A percentile compares a stretch with the other conserved stretches of the same genome.
These are phyloP conservation scores for Botia kubotai DNA, from an alignment of 2,797 vertebrate genomes.

Conservation along the genomic window DNA sequence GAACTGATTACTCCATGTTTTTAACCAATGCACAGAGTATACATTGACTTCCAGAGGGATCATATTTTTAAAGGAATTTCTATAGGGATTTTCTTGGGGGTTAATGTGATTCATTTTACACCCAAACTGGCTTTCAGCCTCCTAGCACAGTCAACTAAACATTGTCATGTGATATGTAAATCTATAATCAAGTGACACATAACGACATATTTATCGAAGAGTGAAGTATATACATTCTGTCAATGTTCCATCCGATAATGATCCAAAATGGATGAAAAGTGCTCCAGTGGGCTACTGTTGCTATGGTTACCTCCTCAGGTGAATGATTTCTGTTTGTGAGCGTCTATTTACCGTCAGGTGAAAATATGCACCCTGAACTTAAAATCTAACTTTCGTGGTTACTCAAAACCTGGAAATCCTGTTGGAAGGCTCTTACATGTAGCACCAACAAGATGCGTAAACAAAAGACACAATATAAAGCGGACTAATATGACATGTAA, in stretches of 20 bases:
- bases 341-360: neutral
- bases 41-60: neutral
- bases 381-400: neutral
- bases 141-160: neutral
- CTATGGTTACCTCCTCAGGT: slow-evolving; percentile 9
- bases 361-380: neutral
- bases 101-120: neutral
- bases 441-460: too few relatives aligned
- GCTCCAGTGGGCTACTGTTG: neutral
- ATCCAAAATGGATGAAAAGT: slow-evolving; percentile 10
- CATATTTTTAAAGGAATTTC: neutral
- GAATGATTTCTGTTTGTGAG: neutral
- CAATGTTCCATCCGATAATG: neutral
- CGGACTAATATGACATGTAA: too few relatives aligned
- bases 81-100: neutral
- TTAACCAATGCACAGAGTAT: neutral
- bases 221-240: neutral
- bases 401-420: too few relatives aligned
- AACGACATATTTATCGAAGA: neutral
- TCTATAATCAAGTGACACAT: neutral
- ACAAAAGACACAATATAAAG: too few relatives aligned
- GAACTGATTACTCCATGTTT: neutral
- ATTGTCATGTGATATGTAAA: neutral
- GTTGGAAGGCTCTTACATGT: too few relatives aligned
- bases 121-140: neutral